Conservation (phyloP, 2,888 invertebrate species). For the Hofmannophila pseudospretella region DNA sequence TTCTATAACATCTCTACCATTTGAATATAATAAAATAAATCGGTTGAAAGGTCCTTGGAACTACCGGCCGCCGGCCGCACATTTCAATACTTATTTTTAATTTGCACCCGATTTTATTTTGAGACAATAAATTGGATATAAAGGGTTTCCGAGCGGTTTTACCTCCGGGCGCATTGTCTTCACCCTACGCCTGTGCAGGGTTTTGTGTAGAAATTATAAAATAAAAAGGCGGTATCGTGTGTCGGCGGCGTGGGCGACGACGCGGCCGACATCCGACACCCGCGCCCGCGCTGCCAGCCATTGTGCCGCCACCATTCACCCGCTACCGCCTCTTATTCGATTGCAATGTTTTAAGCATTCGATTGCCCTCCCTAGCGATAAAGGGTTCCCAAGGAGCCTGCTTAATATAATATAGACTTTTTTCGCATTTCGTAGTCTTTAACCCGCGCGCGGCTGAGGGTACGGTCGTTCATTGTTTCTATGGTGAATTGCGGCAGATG, state of each 20-base stretch:
- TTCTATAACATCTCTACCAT: slow-evolving; percentile 13
- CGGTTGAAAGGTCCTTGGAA: slow-evolving; percentile 35
- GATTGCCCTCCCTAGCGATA: slow-evolving; percentile 69
- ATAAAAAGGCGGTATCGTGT: slow-evolving; percentile 75
- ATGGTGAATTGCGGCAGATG: slow-evolving; percentile 65
- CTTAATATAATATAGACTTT: slow-evolving; percentile 44
- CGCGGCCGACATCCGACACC: slow-evolving; percentile 41
- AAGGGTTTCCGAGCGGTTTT: slow-evolving; percentile 72
- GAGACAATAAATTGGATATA: slow-evolving; percentile 74
- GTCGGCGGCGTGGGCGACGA: slow-evolving; percentile 48
- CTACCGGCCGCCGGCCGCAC: slow-evolving; percentile 31
- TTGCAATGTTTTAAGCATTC: slow-evolving; percentile 76
- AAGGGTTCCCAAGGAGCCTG: slow-evolving; percentile 72
- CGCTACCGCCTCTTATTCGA: slow-evolving; percentile 59
- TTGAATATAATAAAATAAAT: slow-evolving; percentile 33
- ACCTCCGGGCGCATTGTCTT: slow-evolving; percentile 77
- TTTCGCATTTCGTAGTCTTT: slow-evolving; percentile 63
- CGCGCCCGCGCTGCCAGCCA: slow-evolving; percentile 44
- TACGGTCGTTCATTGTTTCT: slow-evolving; percentile 74
- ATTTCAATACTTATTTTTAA: slow-evolving; percentile 64
- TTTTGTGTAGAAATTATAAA: slow-evolving; percentile 72
- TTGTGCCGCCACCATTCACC: slow-evolving; percentile 51
- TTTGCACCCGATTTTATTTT: slow-evolving; percentile 77
- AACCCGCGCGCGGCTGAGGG: slow-evolving; percentile 63
- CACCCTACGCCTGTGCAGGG: slow-evolving; percentile 69